Conservation (phyloP, 2,113 vertebrate species). For the Chunga burmeisteri region DNA sequence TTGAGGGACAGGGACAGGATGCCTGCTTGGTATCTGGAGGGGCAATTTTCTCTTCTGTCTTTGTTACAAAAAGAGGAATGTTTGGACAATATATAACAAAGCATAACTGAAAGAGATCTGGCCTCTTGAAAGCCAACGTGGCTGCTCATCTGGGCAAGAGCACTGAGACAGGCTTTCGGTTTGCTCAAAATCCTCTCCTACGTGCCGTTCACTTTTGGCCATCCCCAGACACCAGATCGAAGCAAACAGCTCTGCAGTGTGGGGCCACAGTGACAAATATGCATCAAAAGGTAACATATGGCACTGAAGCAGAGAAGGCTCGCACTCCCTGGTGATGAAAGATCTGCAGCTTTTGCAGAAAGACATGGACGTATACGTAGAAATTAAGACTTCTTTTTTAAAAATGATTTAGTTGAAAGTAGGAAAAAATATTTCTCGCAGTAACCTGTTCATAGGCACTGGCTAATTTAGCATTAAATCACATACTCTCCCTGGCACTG, state of each 20-base stretch:
- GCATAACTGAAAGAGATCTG: neutral
- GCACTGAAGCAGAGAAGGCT: neutral
- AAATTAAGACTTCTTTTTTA: neutral
- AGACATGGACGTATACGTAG: neutral
- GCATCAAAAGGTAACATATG: neutral
- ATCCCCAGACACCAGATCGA: neutral
- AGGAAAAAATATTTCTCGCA: constrained; percentile 71
- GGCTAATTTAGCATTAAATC: constrained; percentile 75
- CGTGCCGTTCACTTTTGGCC: neutral
- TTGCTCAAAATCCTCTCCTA: neutral
- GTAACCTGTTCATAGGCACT: constrained; percentile 77
- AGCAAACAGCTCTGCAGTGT: neutral
- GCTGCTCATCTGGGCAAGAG: neutral
- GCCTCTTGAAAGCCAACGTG: neutral
- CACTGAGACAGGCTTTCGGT: neutral
- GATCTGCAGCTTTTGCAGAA: constrained; percentile 1
- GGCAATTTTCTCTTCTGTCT: neutral
- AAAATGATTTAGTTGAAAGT: neutral
- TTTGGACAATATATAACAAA: neutral
- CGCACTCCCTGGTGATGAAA: neutral
- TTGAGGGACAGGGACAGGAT: neutral
- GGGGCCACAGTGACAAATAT: neutral
- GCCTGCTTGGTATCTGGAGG: neutral
- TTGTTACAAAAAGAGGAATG: neutral
- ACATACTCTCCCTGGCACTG: constrained; percentile 67